These are phyloP conservation scores for Carduelis carduelis DNA, from an alignment of 2,797 vertebrate species.

Conservation along the genomic window DNA sequence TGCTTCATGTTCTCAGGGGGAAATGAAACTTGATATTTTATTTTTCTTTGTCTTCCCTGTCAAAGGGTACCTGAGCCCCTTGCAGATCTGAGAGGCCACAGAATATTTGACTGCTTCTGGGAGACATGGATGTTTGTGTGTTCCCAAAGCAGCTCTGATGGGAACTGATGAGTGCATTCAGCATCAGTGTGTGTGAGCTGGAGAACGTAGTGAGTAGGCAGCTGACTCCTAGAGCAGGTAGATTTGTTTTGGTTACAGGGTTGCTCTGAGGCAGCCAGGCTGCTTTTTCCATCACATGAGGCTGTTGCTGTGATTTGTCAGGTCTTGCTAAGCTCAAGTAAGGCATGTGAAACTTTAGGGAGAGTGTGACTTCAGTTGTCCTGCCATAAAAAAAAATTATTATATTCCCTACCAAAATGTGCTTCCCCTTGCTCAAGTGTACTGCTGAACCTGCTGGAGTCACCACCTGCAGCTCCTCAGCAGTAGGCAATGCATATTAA, in stretches of 20 bases:
- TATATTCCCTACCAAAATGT: accelerated
- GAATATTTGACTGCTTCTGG: neutral
- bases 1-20: neutral
- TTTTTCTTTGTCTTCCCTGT: neutral
- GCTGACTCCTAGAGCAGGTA: neutral
- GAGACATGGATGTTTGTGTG: neutral
- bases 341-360: neutral
- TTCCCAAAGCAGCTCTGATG: neutral
- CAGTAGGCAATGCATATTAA: neutral
- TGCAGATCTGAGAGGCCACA: neutral
- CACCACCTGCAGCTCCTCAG: neutral
- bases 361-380: neutral
- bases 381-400: neutral
- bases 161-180: neutral
- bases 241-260: neutral
- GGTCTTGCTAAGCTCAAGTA: neutral
- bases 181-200: neutral
- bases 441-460: neutral
- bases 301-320: neutral
- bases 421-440: neutral
- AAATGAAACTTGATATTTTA: neutral
- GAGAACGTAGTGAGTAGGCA: neutral
- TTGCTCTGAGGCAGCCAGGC: neutral
- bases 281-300: neutral
- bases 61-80: accelerated